Evolutionary conservation across 1,140 invertebrate genomes (phyloP).

Genomic region (Physella acuta): DNA sequence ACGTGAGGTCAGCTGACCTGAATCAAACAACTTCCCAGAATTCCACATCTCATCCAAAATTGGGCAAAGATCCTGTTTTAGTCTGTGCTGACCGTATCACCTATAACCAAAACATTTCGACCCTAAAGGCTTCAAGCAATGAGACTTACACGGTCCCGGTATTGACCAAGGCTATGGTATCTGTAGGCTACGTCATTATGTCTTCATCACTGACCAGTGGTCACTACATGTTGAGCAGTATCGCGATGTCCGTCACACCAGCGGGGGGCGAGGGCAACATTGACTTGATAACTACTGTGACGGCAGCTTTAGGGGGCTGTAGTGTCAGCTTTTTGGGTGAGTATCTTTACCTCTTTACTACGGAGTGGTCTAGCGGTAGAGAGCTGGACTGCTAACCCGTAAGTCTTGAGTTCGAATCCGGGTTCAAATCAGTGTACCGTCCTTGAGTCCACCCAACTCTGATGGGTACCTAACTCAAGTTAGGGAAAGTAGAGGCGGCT

Average conservation of each 20-base stretch:
- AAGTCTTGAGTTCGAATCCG: too few species aligned
- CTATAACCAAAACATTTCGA: not conserved
- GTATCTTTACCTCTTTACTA: too few species aligned
- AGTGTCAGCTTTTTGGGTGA: conserved; percentile 3
- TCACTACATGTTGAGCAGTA: not conserved
- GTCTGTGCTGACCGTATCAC: not conserved
- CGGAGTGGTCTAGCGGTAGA: too few species aligned
- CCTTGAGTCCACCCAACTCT: too few species aligned
- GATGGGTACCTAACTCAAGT: too few species aligned
- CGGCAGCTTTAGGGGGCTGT: not conserved
- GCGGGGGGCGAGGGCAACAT: not conserved
- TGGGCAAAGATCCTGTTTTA: not conserved
- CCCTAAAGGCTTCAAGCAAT: not conserved
- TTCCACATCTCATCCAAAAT: not conserved
- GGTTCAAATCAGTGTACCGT: too few species aligned
- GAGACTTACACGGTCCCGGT: not conserved
- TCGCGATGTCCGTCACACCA: not conserved
- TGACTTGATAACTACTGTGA: not conserved
- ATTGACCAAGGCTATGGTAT: not conserved
- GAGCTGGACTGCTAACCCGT: too few species aligned
- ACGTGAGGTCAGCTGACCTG: not conserved
- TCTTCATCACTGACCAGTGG: not conserved
- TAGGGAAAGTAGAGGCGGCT: too few species aligned
- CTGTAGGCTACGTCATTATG: not conserved
- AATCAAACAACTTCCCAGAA: not conserved